phyloP scores from a whole-genome alignment of 2,113 vertebrate genomes.

The Chinchilla lanigera region DNA sequence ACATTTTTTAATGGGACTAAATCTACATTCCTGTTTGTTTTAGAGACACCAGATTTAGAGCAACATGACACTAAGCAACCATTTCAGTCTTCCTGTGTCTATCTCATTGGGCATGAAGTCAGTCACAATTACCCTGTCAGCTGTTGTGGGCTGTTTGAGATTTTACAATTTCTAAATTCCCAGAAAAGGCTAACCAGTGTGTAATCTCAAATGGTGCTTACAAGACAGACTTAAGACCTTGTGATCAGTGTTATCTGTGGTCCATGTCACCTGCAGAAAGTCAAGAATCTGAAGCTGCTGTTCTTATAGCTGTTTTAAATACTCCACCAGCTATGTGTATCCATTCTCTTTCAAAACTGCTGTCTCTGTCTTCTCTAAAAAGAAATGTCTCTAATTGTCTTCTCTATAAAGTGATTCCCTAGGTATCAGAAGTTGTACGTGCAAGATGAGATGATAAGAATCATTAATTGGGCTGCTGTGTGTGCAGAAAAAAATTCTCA shows the following conservation, averaged over 20 bases:
- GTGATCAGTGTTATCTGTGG: not conserved
- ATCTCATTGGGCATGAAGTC: not conserved
- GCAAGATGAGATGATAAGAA: not conserved
- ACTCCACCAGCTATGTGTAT: not conserved
- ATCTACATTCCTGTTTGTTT: slow-evolving; percentile 17
- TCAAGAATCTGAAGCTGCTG: not conserved
- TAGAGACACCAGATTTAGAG: slow-evolving; percentile 34
- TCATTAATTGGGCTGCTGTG: not conserved
- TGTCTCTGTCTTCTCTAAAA: not conserved
- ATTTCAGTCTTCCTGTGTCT: not conserved
- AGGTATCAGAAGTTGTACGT: not conserved
- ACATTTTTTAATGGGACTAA: not conserved
- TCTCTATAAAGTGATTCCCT: slow-evolving; percentile 37
- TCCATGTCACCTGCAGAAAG: not conserved
- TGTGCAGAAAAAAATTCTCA: not conserved
- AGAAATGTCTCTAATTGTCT: not conserved
- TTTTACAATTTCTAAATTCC: slow-evolving; percentile 3
- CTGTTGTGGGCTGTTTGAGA: not conserved
- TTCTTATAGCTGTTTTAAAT: slow-evolving; percentile 10
- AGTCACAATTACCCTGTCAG: not conserved
- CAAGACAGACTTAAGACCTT: not conserved
- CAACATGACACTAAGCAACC: not conserved
- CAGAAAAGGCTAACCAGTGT: not conserved
- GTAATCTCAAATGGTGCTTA: not conserved
- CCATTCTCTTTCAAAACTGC: not conserved